Evolutionary conservation across 2,888 invertebrate genomes (phyloP), one percentile per base, ranked within the genome.

Genomic region (Cheilosia vulpina): DNA sequence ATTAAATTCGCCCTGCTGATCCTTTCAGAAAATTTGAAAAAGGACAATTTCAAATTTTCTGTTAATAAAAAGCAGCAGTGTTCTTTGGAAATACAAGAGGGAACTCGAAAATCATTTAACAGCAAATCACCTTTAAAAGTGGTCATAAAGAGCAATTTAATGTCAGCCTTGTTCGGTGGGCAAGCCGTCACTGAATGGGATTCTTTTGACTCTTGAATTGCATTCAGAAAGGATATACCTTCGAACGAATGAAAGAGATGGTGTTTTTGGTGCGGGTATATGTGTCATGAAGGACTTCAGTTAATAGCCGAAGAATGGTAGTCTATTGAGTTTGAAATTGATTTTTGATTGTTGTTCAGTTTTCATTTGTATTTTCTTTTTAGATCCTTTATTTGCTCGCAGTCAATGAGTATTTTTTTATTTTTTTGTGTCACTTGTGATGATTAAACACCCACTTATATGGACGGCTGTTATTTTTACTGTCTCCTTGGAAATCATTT

Each of bases 291-390:
- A 84, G 78, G 80, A 87, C 84, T 68, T 82, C 83, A 77, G 62
- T 87, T 88, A 88, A 88, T 88, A 83, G 78, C 78, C 77, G 87
- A 88, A 88, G 87, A 88, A 88, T 88, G 78, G 87, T 17, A 87
- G 77, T 85, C 87, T 79, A 88, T 88, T 88, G 84, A 88, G 83
- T 63, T 85, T 87, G 87, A 88, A 88, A 88, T 88, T 88, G 88
- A 88, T 88, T 88, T 88, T 88, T 88, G 88, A 88, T 88, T 88
- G 88, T 88, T 88, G 88, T 88, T 87, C 87, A 87, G 75, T 73
- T 84, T 80, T 83, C 43, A 68, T 78, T 72, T 87, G 73, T 69
- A 68, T 69, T 69, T 82, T 72, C 58, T 78, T 83, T 87, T 34
- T 47, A 65, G 76, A 62, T 73, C 57, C 41, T 62, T 79, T 84